phyloP scores from a whole-genome alignment of 1,140 invertebrate species.

The Drosophila pachea region DNA sequence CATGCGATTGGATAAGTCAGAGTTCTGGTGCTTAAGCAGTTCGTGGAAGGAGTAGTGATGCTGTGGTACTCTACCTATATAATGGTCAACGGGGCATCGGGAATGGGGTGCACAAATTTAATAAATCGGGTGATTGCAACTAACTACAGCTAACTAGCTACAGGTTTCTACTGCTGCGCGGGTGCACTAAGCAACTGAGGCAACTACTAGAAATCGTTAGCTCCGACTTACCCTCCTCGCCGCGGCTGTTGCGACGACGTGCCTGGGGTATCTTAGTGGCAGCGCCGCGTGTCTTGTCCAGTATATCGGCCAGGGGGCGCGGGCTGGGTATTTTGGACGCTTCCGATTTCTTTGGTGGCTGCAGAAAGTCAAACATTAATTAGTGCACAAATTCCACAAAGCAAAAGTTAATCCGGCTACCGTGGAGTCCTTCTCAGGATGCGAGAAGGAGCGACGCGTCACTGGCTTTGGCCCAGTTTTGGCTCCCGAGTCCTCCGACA shows the following conservation, averaged over 20 bases:
- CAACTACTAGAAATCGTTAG: conserved; percentile 40
- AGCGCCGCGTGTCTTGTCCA: conserved; percentile 66
- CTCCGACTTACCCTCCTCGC: conserved; percentile 66
- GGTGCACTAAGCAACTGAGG: conserved; percentile 43
- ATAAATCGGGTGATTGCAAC: conserved; percentile 61
- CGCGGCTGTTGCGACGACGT: conserved; percentile 64
- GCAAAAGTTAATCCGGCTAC: conserved; percentile 26
- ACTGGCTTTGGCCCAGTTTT: conserved; percentile 72
- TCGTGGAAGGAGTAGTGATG: conserved; percentile 75
- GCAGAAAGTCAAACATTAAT: not conserved
- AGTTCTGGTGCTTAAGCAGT: conserved; percentile 77
- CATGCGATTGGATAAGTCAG: conserved; percentile 72
- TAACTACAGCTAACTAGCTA: conserved; percentile 53
- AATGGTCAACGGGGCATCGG: conserved; percentile 25
- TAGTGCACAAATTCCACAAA: not conserved
- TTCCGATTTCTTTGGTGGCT: conserved; percentile 72
- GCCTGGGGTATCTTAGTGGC: conserved; percentile 64
- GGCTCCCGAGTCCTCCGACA: conserved; percentile 76
- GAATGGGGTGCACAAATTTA: conserved; percentile 57
- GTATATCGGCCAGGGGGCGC: conserved; percentile 69
- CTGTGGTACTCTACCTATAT: conserved; percentile 70
- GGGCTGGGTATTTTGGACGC: conserved; percentile 74
- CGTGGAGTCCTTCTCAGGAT: conserved; percentile 77
- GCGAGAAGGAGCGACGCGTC: conserved; percentile 73
- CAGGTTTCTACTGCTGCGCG: conserved; percentile 63